A percentile compares a stretch with the other conserved stretches of the same genome.
phyloP scores from a whole-genome alignment of 1,140 invertebrate species.

The Caenorhabditis latens region DNA sequence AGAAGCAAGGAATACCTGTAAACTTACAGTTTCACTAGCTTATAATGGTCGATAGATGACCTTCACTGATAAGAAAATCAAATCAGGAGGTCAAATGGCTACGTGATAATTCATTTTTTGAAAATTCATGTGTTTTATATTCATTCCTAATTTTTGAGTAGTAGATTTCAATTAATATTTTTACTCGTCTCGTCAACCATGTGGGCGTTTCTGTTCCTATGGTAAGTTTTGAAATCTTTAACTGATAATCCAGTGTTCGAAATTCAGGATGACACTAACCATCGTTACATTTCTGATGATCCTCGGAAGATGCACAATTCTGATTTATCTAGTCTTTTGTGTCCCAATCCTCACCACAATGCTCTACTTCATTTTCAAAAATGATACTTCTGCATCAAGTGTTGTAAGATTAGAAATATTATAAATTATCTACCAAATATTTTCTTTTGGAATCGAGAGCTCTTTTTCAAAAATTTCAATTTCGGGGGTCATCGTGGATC shows the following conservation, averaged over 20 bases:
- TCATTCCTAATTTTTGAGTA: no score
- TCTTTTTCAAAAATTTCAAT: conserved; percentile 55
- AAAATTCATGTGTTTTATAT: not conserved
- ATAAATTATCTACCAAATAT: not conserved
- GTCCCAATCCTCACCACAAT: conserved; percentile 12
- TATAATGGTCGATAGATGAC: not conserved
- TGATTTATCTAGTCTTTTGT: conserved; percentile 40
- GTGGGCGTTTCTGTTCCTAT: conserved; percentile 38
- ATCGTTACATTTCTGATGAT: conserved; percentile 18
- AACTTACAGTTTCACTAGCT: no score
- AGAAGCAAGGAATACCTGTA: not conserved
- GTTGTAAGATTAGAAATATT: not conserved
- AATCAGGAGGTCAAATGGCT: not conserved
- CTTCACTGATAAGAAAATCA: conserved; percentile 6
- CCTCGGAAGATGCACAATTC: conserved; percentile 41
- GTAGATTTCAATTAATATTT: not conserved
- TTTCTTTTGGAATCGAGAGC: not conserved
- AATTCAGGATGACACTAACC: conserved; percentile 29
- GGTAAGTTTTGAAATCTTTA: not conserved
- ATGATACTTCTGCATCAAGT: not conserved
- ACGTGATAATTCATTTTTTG: not conserved
- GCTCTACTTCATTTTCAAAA: conserved; percentile 34
- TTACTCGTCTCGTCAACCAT: not conserved
- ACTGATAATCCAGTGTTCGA: not conserved
- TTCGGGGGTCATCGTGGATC: conserved; percentile 60